Base-by-base conservation (phyloP, 2,888 invertebrate species). In the Agonopterix heracliana region DNA sequence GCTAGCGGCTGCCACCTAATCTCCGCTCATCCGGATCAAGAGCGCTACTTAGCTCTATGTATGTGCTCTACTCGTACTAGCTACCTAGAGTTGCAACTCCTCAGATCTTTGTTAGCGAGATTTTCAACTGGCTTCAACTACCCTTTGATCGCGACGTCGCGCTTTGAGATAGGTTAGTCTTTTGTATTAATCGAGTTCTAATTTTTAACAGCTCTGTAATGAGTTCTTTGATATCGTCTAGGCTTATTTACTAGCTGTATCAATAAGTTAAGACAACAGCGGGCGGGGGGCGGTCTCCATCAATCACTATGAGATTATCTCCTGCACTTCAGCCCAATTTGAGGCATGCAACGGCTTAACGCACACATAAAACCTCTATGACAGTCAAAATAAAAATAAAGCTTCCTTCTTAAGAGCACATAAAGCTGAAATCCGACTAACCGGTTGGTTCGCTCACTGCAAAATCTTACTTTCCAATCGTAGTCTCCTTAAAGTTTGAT, bases 231-330 rank as follows among this genome's bases (percentile, higher is more conserved):
- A 26, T 26, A 26, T 26, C 26, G 5, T 26, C 26, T 7, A 7
- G 26, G 26, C 26, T 26, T 26, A 26, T 26, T 26, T 26, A 26
- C 26, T 26, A 26, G 26, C 26, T 26, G 26, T 26, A 26, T 26
- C 26, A 26, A 26, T 26, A 26, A 5, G 26, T 26, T 5, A 34
- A 36, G 14, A 35, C 35, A 9, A 8, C 10, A 8, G 45, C 35
- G 45, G 59, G 60, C 62, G 60, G 61, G 58, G 68, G 61, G 60
- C 61, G 9, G 10, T 56, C 77, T 84, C 89, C 90, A 90, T 90
- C 90, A 90, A 90, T 90, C 90, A 90, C 89, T 81, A 79, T 72
- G 74, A 91, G 91, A 91, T 91, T 90, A 91, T 91, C 91, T 90
- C 87, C 83, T 90, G 89, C 89, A 88, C 90, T 89, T 89, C 87